Evolutionary conservation across 1,140 invertebrate genomes (phyloP).

Genomic region (Atopsyche davidsoni): DNA sequence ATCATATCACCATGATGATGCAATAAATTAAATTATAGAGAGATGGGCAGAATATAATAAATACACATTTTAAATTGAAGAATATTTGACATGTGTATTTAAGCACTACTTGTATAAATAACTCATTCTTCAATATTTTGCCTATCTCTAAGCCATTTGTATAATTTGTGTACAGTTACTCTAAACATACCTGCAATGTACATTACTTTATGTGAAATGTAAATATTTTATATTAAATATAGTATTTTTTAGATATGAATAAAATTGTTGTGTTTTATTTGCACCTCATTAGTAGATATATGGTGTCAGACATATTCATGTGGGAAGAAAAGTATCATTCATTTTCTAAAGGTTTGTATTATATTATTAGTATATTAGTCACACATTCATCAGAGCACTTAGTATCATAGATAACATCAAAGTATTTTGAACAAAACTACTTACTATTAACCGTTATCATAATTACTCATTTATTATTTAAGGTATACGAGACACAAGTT

Average conservation of each 20-base stretch:
- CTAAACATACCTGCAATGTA: constrained; percentile 25
- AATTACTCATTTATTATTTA: constrained; percentile 14
- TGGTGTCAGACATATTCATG: neutral
- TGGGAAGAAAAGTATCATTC: neutral
- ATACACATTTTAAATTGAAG: constrained; percentile 17
- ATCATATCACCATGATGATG: constrained; percentile 9
- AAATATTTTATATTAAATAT: constrained; percentile 26
- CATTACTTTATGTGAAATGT: constrained; percentile 27
- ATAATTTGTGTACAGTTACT: constrained; percentile 22
- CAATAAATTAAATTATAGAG: constrained; percentile 18
- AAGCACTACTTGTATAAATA: constrained; percentile 14
- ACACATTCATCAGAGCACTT: neutral
- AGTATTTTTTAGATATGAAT: constrained; percentile 20
- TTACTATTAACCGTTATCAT: neutral
- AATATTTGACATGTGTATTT: constrained; percentile 18
- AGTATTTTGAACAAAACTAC: constrained; percentile 1
- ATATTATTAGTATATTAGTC: neutral
- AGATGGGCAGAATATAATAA: constrained; percentile 20
- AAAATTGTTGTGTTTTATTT: constrained; percentile 19
- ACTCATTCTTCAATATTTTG: constrained; percentile 17
- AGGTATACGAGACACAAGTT: constrained; percentile 21
- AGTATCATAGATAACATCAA: neutral
- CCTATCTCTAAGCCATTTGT: constrained; percentile 26
- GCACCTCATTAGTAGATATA: neutral
- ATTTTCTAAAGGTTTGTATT: constrained; percentile 2